Percentiles rank a stretch among this genome's conserved stretches.
These are phyloP conservation scores for Rhogogaster chlorosoma DNA, from an alignment of 2,888 invertebrate species.

Conservation along the genomic window DNA sequence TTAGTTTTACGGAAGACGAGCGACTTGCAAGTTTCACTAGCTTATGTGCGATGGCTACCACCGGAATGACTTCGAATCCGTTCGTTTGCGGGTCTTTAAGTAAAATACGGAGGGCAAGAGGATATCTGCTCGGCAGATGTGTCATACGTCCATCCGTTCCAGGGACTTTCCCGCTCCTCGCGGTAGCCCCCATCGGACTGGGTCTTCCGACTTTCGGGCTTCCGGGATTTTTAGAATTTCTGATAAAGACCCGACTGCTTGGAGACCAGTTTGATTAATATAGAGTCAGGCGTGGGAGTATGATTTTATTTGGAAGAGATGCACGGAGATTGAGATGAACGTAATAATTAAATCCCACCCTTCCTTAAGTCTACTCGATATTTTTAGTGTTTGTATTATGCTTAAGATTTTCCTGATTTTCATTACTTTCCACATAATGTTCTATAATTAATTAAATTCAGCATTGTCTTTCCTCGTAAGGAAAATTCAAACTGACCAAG, in stretches of 20 bases:
- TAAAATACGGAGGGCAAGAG: constrained; percentile 30
- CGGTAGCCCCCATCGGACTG: neutral
- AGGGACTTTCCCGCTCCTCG: constrained; percentile 12
- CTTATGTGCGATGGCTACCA: neutral
- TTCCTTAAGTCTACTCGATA: neutral
- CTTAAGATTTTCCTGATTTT: neutral
- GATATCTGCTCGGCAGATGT: constrained; percentile 25
- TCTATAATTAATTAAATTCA: neutral
- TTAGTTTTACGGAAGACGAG: neutral
- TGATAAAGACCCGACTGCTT: neutral
- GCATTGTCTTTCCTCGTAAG: neutral
- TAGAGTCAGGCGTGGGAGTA: neutral
- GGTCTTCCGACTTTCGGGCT: constrained; percentile 13
- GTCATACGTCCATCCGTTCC: constrained; percentile 26
- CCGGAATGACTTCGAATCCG: constrained; percentile 27
- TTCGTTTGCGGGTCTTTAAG: constrained; percentile 37
- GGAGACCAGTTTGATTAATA: neutral
- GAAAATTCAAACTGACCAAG: neutral
- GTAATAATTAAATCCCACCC: neutral
- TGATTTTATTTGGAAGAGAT: neutral
- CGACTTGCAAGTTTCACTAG: neutral
- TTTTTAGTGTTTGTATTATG: neutral
- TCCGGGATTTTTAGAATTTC: neutral
- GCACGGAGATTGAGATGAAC: neutral
- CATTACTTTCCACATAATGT: neutral